Evolutionary conservation across 2,113 vertebrate species (phyloP), one percentile per base, ranked within the genome.

Genomic region (Paramisgurnus dabryanus): DNA sequence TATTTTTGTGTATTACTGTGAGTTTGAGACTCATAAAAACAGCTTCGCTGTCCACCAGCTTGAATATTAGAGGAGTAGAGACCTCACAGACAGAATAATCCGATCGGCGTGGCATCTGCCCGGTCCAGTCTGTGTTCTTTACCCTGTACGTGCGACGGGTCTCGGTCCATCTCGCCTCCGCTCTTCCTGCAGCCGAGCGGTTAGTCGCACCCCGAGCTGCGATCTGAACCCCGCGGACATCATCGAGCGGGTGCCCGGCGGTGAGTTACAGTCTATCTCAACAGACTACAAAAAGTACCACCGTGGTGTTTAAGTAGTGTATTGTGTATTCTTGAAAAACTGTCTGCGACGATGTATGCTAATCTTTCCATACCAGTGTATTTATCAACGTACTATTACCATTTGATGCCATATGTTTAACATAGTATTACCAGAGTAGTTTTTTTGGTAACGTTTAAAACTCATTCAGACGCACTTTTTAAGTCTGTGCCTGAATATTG

Each of bases 101-200:
- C 39, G 72, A 49, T 68, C 47, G 57, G 72, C 78, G 73, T 57
- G 40, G 79, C 76, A 79, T 71, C 64, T 55, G 49, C 34, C 47
- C 17, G 61, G 69, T 68, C 49, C 70, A 70, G 40, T 6, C 10
- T 67, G 39, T 58, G 64, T 75, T 82, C 71, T 79, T 76, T 15
- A 60, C 43, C 50, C 40, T 72, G 7, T 81, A 65, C 63, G 49
- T 61, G 40, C 78, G 45, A 47, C 67, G 45, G 67, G 41, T 55
- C 67, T 57, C 66, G 53, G 50, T 84, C 78, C 75, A 15, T 22
- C 75, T 74, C 43, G 65, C 70, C 71, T 13, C 69, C 73, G 60
- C 63, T 53, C 34, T 77, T 77, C 63, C 63, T 77, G 75, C 47
- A 8, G 15, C 63, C n/a, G 47, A 66, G 47, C 7, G 60, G 45